phyloP scores from a whole-genome alignment of 2,113 vertebrate species.

The Dipodomys spectabilis region DNA sequence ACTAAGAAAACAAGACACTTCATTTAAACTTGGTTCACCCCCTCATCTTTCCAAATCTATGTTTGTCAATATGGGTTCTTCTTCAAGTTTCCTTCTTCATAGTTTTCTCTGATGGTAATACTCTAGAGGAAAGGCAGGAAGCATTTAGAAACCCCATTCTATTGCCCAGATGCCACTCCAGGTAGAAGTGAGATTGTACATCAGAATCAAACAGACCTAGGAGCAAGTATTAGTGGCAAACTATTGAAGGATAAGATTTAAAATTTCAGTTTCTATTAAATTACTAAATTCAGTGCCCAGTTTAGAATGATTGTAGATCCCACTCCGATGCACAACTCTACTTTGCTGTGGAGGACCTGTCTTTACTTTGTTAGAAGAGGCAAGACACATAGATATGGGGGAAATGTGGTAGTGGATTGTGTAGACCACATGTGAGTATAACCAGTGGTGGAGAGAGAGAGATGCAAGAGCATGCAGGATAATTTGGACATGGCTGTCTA shows the following conservation, averaged over 20 bases:
- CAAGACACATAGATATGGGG: background rate
- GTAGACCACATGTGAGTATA: background rate
- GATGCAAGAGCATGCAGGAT: fast-evolving
- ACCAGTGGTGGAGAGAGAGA: background rate
- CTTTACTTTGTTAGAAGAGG: background rate
- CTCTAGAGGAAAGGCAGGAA: background rate
- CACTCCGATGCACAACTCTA: background rate
- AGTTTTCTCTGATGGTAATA: background rate
- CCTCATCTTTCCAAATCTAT: background rate
- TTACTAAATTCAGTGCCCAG: background rate
- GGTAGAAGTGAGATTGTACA: background rate
- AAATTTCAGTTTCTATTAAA: background rate
- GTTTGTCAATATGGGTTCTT: background rate
- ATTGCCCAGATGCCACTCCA: slow-evolving; percentile 11
- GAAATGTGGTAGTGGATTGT: fast-evolving
- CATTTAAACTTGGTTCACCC: background rate
- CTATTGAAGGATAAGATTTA: background rate
- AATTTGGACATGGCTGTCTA: background rate
- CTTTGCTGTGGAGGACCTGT: background rate
- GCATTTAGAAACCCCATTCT: background rate
- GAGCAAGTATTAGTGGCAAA: background rate
- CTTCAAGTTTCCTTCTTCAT: background rate
- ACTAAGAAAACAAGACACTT: slow-evolving; percentile 8
- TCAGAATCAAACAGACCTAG: background rate
- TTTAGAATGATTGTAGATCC: background rate